Base-by-base conservation (phyloP, 2,888 invertebrate genomes). In the Spodoptera exigua region DNA sequence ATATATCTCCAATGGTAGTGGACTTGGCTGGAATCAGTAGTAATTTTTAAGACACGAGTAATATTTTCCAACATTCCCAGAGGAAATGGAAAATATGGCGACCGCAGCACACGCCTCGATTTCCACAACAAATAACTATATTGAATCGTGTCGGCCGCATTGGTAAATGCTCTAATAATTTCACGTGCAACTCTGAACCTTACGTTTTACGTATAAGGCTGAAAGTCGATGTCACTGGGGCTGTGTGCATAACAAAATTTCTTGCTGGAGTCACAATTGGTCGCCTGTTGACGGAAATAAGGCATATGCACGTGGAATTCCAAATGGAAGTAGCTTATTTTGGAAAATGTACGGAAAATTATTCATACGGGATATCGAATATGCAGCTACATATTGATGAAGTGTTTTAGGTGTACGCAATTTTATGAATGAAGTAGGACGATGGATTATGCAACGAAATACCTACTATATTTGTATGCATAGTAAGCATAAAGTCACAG, bases 51-150 rank as follows among this genome's bases (percentile, higher is more conserved):
- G 67, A 55, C 37, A 81, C 74, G 71, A 75, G 74, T 76, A 75
- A 78, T 63, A 58, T 65, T 62, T 56, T 44, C 65, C 54, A 45
- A 45, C 48, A 70, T 73, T 63, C 78, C 76, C 57, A 45, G 62
- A 71, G 85, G 79, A 82, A 83, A 77, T 76, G 68, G 74, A 70
- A 82, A 83, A 83, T 85, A 86, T 80, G 70, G 75, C 74, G 76
- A 69, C 79, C 80, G 76, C 83, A 78, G 48, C 61, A 63, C 61
- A 63, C 46, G 62, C 68, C 72, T 74, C 66, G 64, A 78, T 82
- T 81, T 78, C 74, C 77, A 76, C 77, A 73, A 76, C 79, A 77
- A 81, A 83, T 79, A 80, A 71, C 74, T 79, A 71, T 77, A 80
- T 81, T 70, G 75, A 79, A 79, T 70, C 55, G 57, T 53, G 64